Base-by-base conservation (phyloP, 1,140 invertebrate species). In the Steinernema feltiae region DNA sequence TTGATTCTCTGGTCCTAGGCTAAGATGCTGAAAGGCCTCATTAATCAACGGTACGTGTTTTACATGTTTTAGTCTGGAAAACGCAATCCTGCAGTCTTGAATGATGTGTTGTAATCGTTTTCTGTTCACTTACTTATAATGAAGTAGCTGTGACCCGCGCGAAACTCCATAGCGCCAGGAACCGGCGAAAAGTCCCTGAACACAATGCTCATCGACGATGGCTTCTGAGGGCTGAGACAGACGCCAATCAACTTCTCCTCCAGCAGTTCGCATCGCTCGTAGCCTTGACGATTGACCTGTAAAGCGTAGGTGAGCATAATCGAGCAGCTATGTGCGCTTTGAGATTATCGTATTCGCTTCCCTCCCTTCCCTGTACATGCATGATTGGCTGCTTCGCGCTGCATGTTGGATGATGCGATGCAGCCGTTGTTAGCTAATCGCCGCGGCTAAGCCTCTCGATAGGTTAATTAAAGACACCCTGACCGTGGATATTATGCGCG, bases 401-500 rank as follows among this genome's bases (percentile, higher is more conserved):
- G 35, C 35, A 41, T 41, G 35, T 18, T 41, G 53, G 7, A 63
- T 7, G 7, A 63, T n/a, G 53, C 53, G 15, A 63, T 63, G 53
- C 53, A 63, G 53, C 53, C 53, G 53, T 63, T 63, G 53, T 17
- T 63, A 63, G 53, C 53, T 63, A 63, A 63, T 63, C 53, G 53
- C 53, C 53, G 53, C 53, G 53, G 53, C 53, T 63, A 63, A 63
- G 53, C 53, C 53, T 63, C 53, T 63, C 53, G 53, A 63, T 63
- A 63, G 53, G 53, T 63, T 63, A 63, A 63, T 63, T 63, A 63
- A 63, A 63, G 53, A 63, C 53, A 63, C 53, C 53, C 53, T 63
- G 12, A 27, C 53, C 53, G 53, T 7, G 53, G 53, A 63, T 63
- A 63, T 63, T 63, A 63, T 63, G 53, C 53, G 53, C 53, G 12